These are phyloP conservation scores for Mionectes macconnelli DNA, from an alignment of 2,113 vertebrate genomes.

Conservation along the genomic window DNA sequence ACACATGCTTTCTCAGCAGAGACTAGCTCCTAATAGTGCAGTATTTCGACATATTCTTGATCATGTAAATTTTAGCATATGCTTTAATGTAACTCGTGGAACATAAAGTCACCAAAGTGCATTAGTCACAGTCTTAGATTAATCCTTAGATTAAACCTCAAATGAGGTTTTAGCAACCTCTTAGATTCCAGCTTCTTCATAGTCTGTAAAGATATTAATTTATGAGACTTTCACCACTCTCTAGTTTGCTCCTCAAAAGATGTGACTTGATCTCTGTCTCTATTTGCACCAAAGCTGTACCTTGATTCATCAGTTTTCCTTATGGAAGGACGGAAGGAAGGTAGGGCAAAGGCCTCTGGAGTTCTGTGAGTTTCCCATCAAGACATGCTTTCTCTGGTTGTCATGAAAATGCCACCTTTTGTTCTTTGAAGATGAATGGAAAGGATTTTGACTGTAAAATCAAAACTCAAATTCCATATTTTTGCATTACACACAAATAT, in stretches of 20 bases:
- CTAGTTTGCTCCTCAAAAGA: background rate
- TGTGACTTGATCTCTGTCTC: background rate
- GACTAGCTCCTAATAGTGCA: background rate
- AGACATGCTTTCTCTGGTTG: background rate
- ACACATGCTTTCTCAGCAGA: background rate
- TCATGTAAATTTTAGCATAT: background rate
- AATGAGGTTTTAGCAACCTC: background rate
- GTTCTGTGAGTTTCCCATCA: background rate
- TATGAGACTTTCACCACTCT: background rate
- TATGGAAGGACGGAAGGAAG: background rate
- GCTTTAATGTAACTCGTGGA: background rate
- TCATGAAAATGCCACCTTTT: background rate
- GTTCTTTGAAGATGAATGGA: background rate
- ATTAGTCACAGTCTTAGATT: conserved; percentile 16
- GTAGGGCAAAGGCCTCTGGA: background rate
- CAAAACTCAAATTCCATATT: background rate
- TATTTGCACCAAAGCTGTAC: background rate
- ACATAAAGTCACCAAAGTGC: background rate
- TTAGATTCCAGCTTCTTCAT: background rate
- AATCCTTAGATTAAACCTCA: background rate
- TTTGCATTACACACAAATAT: background rate
- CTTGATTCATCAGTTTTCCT: background rate
- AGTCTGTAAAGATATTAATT: background rate
- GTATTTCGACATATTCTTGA: background rate
- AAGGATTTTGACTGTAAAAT: background rate